Evolutionary conservation across 2,888 invertebrate genomes (phyloP), one percentile per base, ranked within the genome.

Genomic region (Seira sanloemensis): DNA sequence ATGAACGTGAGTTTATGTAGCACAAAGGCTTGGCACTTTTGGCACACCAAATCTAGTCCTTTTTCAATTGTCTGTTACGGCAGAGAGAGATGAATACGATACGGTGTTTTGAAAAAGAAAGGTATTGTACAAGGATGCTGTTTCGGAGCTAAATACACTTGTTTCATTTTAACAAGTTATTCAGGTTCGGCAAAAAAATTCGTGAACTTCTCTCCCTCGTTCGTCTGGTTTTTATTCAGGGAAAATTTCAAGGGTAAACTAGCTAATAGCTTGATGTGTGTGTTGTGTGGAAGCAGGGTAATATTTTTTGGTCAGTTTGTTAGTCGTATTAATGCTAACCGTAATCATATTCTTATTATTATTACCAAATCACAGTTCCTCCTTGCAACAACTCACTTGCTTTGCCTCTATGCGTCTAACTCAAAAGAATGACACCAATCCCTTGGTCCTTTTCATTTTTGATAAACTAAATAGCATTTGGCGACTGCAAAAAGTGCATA

Each of bases 231-330:
- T 80, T 78, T 69, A n/a, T 72, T 65, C 72, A 67, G 73, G 71
- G 66, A 69, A 69, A 79, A 72, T 71, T 65, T 74, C 58, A 74
- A 58, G 46, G 65, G 37, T 24, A 58, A 74, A 78, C 37, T 78
- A 24, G 62, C 65, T 62, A 78, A n/a, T n/a, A n/a, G n/a, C n/a
- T n/a, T n/a, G n/a, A n/a, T n/a, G n/a, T n/a, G n/a, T n/a, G 50
- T 54, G 73, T 66, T 80, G 80, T 80, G 80, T 80, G 74, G 74
- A 80, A 80, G 68, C 80, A 80, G 80, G 80, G 74, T 80, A 80
- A 80, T 80, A 80, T 80, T 80, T 74, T 80, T 72, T 80, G 74
- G 74, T 80, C 80, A 80, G 50, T 74, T 67, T 67, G 69, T 66
- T 7, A 37, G 37, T 37, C 5, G n/a, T n/a, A n/a, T n/a, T n/a